Conservation (phyloP, 1,140 invertebrate species). For the Eufriesea mexicana region DNA sequence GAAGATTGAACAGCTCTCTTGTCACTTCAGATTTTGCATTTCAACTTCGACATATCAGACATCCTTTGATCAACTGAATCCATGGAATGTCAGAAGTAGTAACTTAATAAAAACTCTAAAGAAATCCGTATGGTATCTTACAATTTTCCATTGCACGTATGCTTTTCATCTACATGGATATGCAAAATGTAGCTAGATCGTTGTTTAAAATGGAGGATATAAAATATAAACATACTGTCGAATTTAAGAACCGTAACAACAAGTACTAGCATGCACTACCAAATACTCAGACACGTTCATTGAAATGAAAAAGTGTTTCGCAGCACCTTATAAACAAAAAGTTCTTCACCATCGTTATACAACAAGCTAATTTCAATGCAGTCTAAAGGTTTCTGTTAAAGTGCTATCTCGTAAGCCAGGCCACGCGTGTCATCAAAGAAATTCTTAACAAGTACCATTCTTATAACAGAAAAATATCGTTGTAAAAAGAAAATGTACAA, state of each 20-base stretch:
- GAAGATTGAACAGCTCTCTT: background rate
- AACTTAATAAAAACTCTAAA: slow-evolving; percentile 14
- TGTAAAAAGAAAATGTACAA: background rate
- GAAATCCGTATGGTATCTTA: background rate
- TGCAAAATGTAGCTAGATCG: background rate
- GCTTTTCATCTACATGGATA: background rate
- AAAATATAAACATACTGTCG: slow-evolving; percentile 2
- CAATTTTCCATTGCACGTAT: slow-evolving; percentile 14
- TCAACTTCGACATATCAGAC: background rate
- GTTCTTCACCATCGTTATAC: slow-evolving; percentile 28
- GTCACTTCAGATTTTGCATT: slow-evolving; percentile 52
- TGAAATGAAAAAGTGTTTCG: slow-evolving; percentile 30
- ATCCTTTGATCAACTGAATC: background rate
- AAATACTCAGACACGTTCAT: slow-evolving; percentile 20
- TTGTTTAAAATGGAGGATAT: slow-evolving; percentile 1
- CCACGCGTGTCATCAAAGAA: background rate
- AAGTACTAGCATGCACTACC: slow-evolving; percentile 61
- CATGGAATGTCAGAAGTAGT: slow-evolving; percentile 28
- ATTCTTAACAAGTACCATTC: slow-evolving; percentile 17
- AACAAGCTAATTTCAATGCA: slow-evolving; percentile 58
- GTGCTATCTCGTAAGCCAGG: slow-evolving; percentile 30
- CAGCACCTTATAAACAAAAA: slow-evolving; percentile 27
- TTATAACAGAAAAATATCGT: background rate
- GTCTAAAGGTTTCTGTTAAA: slow-evolving; percentile 20
- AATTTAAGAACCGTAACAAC: slow-evolving; percentile 22